phyloP scores from a whole-genome alignment of 2,797 vertebrate species.

The Champsocephalus gunnari region DNA sequence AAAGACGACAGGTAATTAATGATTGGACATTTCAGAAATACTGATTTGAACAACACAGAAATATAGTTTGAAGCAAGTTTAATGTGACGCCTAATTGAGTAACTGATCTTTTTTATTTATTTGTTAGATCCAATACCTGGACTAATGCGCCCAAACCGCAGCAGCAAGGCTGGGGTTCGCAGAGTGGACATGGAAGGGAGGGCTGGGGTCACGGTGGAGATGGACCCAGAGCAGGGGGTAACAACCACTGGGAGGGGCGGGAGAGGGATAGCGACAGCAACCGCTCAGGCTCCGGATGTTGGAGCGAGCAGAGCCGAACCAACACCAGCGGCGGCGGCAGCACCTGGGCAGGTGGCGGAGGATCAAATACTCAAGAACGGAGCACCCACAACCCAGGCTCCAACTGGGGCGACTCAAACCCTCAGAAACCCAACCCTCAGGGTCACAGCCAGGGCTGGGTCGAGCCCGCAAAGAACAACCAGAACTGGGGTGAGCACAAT shows the following conservation, averaged over 20 bases:
- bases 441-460: slow-evolving; percentile 86
- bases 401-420: slow-evolving; percentile 89
- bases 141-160: slow-evolving; percentile 84
- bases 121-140: slow-evolving; percentile 86
- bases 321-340: slow-evolving; percentile 84
- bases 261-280: slow-evolving; percentile 87
- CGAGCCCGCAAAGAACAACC: slow-evolving; percentile 87
- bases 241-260: slow-evolving; percentile 93
- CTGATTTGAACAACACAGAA: neutral
- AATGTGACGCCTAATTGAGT: neutral
- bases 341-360: slow-evolving; percentile 84
- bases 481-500: slow-evolving; percentile 88
- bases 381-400: slow-evolving; percentile 77
- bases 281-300: slow-evolving; percentile 91
- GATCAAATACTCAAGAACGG: slow-evolving; percentile 86
- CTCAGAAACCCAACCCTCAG: slow-evolving; percentile 85
- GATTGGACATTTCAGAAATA: neutral
- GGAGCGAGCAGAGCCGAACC: slow-evolving; percentile 90
- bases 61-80: neutral
- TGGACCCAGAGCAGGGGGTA: slow-evolving; percentile 75
- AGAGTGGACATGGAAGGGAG: slow-evolving; percentile 77
- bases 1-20: slow-evolving; percentile 89
- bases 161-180: slow-evolving; percentile 88
- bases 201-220: slow-evolving; percentile 89
- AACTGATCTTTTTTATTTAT: slow-evolving; percentile 26